Base-by-base conservation (phyloP, 2,888 invertebrate species). In the Julus scandinavius region DNA sequence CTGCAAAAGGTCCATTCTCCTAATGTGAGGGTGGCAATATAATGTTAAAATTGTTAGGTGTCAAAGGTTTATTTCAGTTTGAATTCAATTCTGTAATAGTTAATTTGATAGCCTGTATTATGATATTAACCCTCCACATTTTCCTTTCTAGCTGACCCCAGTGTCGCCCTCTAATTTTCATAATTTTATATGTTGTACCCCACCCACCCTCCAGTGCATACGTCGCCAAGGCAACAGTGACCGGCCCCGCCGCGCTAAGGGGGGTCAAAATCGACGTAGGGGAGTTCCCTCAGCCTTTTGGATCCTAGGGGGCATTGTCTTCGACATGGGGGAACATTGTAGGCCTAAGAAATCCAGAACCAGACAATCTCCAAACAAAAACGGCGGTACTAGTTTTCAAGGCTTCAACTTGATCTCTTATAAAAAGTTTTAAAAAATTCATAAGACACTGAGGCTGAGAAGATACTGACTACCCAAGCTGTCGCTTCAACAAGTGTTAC, bases 351-450 rank as follows among this genome's bases (percentile, higher is more conserved):
- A 54, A 54, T 15, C 54, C 54, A 54, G 15, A 54, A 54, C 54
- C 54, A 54, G 54, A 54, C 54, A 54, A 58, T 58, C n/a, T 58
- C n/a, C 58, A 58, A 58, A 58, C 58, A 58, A 58, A n/a, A 58
- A 17, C 58, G 58, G 5, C 17, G 17, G 58, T 17, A 2, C 17
- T 58, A 17, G 15, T 58, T 58, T n/a, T 58, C 41, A 45, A 45
- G 41, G 41, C 41, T 45, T 45, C 41, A 45, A 15, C 17, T 54
- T 54, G 15, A 15, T 54, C 15, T 54, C 15, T 11, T 54, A 15
- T 2, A 54, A 15, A 9, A 54, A 2, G 54, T 3, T 54, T 3
- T 2, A 15, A 45, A 45, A 45, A 45, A 45, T 45, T 45, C 41
- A 45, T 5, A 15, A 15, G 54, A 54, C 54, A 54, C 11, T 11